phyloP scores from a whole-genome alignment of 2,113 vertebrate species.

The Lota lota region DNA sequence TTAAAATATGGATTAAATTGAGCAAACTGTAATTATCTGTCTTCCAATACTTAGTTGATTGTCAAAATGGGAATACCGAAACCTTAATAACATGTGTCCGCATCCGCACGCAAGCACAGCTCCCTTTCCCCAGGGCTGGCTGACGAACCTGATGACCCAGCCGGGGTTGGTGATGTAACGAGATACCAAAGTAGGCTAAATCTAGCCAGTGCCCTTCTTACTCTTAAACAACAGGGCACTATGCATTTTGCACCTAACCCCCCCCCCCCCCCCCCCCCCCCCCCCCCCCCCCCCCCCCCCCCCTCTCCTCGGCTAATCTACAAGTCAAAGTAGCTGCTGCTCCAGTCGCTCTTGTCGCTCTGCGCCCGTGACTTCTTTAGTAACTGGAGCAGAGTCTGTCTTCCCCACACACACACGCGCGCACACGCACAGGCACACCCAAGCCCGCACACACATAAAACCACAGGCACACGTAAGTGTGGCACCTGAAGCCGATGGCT shows the following conservation, averaged over 20 bases:
- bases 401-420: not conserved
- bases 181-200: constrained; percentile 47
- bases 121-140: constrained; percentile 27
- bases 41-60: no score
- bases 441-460: no score
- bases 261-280: constrained; percentile 10
- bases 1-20: no score
- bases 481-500: constrained; percentile 38
- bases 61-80: no score
- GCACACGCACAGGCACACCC: no score
- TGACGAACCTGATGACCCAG: constrained; percentile 60
- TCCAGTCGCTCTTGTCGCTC: constrained; percentile 15
- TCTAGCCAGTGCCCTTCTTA: constrained; percentile 42
- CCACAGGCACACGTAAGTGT: not conserved
- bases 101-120: constrained; percentile 51
- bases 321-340: constrained; percentile 44
- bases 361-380: constrained; percentile 4
- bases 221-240: constrained; percentile 51
- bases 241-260: constrained; percentile 52
- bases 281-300: constrained; percentile 27
- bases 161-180: constrained; percentile 54
- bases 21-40: no score
- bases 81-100: not conserved
- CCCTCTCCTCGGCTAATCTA: constrained; percentile 33
- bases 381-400: constrained; percentile 42